Conservation (phyloP, 2,113 vertebrate genomes). For the Indicator indicator region DNA sequence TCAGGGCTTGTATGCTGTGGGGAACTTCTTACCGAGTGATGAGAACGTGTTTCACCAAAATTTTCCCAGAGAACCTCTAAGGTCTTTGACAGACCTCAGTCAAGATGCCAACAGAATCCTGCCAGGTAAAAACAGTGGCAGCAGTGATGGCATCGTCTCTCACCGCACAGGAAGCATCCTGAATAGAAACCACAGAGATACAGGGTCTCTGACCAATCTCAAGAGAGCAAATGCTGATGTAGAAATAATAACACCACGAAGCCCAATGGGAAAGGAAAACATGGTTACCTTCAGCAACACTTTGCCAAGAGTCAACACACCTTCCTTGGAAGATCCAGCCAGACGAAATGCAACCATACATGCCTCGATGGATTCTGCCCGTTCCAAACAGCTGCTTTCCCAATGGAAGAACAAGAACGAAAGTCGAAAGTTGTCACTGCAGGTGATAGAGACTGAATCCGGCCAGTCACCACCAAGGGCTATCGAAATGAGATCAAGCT, state of each 20-base stretch:
- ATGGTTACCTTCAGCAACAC: constrained; percentile 98
- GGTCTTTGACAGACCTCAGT: constrained; percentile 87
- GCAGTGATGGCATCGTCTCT: constrained; percentile 78
- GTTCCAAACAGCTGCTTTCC: constrained; percentile 94
- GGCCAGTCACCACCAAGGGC: constrained; percentile 86
- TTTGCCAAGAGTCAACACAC: constrained; percentile 90
- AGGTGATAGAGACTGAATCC: constrained; percentile 87
- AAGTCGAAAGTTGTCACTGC: constrained; percentile 88
- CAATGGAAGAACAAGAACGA: constrained; percentile 98
- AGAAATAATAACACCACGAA: constrained; percentile 91
- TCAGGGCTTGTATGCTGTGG: constrained; percentile 93
- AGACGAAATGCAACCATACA: constrained; percentile 90
- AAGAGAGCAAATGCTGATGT: constrained; percentile 90
- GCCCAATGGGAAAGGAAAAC: constrained; percentile 90
- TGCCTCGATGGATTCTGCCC: constrained; percentile 91
- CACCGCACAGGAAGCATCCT: constrained; percentile 86
- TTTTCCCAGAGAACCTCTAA: constrained; percentile 78
- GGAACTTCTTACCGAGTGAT: constrained; percentile 92
- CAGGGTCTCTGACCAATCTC: constrained; percentile 82
- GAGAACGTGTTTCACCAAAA: constrained; percentile 74
- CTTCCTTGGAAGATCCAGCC: constrained; percentile 87
- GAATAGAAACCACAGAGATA: constrained; percentile 84
- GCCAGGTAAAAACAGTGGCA: constrained; percentile 85
- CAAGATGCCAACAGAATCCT: constrained; percentile 88
- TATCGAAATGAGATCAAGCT: constrained; percentile 90